Percentiles rank a stretch among this genome's conserved stretches.
Evolutionary conservation across 2,113 vertebrate genomes (phyloP).

Genomic region (Acanthisitta chloris): DNA sequence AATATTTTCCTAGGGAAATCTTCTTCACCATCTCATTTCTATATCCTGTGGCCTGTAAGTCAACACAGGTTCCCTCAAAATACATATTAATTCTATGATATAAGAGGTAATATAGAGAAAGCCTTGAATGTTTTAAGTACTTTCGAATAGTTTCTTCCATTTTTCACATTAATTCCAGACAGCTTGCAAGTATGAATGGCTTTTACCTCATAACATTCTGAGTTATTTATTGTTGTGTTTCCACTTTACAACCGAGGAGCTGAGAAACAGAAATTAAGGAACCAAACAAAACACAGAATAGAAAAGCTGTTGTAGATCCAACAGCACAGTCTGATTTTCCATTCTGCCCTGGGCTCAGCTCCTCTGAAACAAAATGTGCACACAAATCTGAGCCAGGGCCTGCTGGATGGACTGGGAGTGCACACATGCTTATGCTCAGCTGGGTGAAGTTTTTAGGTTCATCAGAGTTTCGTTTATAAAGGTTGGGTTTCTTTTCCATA

Average conservation of each 20-base stretch:
- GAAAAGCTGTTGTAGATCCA: background rate
- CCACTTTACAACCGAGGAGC: background rate
- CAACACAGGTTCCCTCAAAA: slow-evolving; percentile 23
- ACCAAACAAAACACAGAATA: background rate
- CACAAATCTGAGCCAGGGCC: background rate
- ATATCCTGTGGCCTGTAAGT: slow-evolving; percentile 25
- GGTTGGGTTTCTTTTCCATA: background rate
- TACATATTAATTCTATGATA: slow-evolving; percentile 23
- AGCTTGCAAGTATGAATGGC: background rate
- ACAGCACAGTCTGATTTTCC: background rate
- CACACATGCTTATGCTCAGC: background rate
- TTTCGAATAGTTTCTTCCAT: slow-evolving; percentile 52
- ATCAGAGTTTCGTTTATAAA: background rate
- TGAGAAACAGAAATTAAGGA: slow-evolving; percentile 29
- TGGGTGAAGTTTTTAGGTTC: background rate
- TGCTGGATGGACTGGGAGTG: background rate
- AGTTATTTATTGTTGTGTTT: slow-evolving; percentile 46
- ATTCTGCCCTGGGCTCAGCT: background rate
- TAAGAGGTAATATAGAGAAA: slow-evolving; percentile 18
- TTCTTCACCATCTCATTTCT: slow-evolving; percentile 44
- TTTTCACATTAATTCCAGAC: slow-evolving; percentile 31
- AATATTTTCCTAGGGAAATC: slow-evolving; percentile 47
- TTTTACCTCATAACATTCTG: slow-evolving; percentile 35
- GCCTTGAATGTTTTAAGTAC: slow-evolving; percentile 42
- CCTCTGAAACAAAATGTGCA: background rate